A percentile compares a stretch with the other conserved stretches of the same genome.
Conservation (phyloP, 1,140 invertebrate genomes). For the Latrodectus geometricus region DNA sequence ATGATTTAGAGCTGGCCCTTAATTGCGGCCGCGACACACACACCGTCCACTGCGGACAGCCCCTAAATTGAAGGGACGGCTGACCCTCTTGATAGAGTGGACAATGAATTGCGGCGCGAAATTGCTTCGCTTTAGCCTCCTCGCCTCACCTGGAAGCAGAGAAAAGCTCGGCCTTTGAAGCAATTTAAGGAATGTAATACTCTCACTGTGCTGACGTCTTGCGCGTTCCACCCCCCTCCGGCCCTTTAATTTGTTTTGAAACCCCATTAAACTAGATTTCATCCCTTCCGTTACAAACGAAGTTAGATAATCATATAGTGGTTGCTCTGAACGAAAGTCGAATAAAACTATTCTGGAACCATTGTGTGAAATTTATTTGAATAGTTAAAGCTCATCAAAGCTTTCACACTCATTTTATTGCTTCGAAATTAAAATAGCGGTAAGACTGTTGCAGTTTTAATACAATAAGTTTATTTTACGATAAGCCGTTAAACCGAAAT, state of each 20-base stretch:
- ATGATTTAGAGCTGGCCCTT: conserved; percentile 53
- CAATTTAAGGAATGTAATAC: conserved; percentile 53
- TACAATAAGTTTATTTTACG: too few relatives aligned
- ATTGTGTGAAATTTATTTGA: too few relatives aligned
- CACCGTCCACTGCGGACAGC: conserved; percentile 55
- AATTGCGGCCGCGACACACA: conserved; percentile 44
- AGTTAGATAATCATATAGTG: too few relatives aligned
- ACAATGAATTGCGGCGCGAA: conserved; percentile 46
- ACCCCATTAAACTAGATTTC: neutral
- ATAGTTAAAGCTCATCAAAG: too few relatives aligned
- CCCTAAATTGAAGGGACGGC: conserved; percentile 43
- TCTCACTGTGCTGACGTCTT: conserved; percentile 1
- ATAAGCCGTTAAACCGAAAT: too few relatives aligned
- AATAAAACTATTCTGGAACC: too few relatives aligned
- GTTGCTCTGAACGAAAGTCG: too few relatives aligned
- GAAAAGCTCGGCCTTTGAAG: conserved; percentile 11
- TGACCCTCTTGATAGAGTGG: conserved; percentile 31
- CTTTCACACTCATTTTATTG: too few relatives aligned
- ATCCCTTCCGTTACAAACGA: neutral
- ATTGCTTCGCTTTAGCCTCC: conserved; percentile 33
- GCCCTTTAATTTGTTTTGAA: neutral
- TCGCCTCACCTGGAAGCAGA: conserved; percentile 2
- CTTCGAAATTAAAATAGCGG: too few relatives aligned
- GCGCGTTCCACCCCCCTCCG: neutral
- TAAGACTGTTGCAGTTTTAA: too few relatives aligned